Conservation (phyloP, 1,140 invertebrate genomes). For the Oscheius sp. region DNA sequence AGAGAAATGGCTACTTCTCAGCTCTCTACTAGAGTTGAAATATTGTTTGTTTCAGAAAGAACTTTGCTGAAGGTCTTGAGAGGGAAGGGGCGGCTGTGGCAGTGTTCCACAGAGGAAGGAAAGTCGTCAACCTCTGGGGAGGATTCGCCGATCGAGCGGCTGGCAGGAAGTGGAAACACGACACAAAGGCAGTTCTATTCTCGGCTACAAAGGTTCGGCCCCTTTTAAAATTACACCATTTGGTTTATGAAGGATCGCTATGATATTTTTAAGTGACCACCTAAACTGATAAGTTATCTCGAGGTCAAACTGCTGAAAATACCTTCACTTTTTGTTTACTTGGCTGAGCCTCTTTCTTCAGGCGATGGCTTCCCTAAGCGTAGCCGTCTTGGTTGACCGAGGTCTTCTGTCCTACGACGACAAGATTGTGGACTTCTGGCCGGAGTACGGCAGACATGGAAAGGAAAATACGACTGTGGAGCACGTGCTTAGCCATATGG, state of each 20-base stretch:
- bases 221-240: too few species aligned
- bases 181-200: constrained; percentile 48
- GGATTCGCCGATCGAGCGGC: constrained; percentile 59
- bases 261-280: too few species aligned
- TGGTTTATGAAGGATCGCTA: neutral
- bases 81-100: constrained; percentile 60
- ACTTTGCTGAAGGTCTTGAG: constrained; percentile 47
- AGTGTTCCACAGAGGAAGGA: constrained; percentile 47
- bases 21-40: neutral
- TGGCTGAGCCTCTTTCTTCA: constrained; percentile 40
- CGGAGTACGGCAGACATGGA: constrained; percentile 62
- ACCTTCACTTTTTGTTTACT: neutral
- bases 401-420: constrained; percentile 62
- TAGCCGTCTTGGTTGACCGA: constrained; percentile 62
- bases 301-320: neutral
- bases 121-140: constrained; percentile 62
- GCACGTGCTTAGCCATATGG: constrained; percentile 62
- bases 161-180: constrained; percentile 39
- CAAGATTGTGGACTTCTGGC: constrained; percentile 62
- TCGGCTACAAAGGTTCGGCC: constrained; percentile 48
- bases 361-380: constrained; percentile 53
- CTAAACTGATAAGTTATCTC: too few species aligned
- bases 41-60: constrained; percentile 34
- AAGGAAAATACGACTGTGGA: constrained; percentile 63
- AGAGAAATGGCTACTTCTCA: neutral